Conservation (phyloP, 2,888 invertebrate genomes). For the Pyrgus malvae region DNA sequence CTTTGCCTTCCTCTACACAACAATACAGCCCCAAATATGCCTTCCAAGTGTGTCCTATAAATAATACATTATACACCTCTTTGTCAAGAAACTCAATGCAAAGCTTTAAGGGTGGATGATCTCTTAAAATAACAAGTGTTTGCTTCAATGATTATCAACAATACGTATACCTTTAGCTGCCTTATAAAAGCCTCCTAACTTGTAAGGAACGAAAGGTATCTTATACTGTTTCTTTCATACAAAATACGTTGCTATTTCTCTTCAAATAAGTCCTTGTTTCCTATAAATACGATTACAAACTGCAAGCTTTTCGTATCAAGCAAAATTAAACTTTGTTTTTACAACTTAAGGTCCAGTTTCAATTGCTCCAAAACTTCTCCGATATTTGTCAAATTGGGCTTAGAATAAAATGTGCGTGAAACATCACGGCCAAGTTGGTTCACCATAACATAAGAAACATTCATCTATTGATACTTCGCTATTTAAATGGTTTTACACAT, state of each 20-base stretch:
- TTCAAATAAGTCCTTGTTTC: neutral
- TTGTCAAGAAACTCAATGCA: slow-evolving; percentile 68
- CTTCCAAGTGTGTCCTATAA: slow-evolving; percentile 78
- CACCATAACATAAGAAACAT: slow-evolving; percentile 77
- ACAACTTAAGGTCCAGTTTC: slow-evolving; percentile 38
- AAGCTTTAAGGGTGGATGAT: slow-evolving; percentile 80
- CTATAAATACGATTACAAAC: neutral
- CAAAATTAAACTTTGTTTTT: slow-evolving; percentile 25
- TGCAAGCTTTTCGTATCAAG: neutral
- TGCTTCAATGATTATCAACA: slow-evolving; percentile 82
- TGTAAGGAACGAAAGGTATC: slow-evolving; percentile 30
- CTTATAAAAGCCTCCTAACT: slow-evolving; percentile 68
- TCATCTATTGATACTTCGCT: slow-evolving; percentile 75
- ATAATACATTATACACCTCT: slow-evolving; percentile 78
- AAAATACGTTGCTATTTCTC: slow-evolving; percentile 13
- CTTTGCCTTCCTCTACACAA: slow-evolving; percentile 42
- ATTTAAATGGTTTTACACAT: slow-evolving; percentile 82
- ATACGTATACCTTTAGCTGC: slow-evolving; percentile 77
- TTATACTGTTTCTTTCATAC: neutral
- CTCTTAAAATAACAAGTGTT: slow-evolving; percentile 83
- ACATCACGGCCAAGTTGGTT: slow-evolving; percentile 79
- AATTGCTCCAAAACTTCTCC: neutral
- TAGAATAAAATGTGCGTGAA: slow-evolving; percentile 76
- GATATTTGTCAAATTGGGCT: slow-evolving; percentile 50
- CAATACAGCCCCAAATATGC: slow-evolving; percentile 66